phyloP scores from a whole-genome alignment of 2,113 vertebrate genomes.

The Poicephalus meyeri region DNA sequence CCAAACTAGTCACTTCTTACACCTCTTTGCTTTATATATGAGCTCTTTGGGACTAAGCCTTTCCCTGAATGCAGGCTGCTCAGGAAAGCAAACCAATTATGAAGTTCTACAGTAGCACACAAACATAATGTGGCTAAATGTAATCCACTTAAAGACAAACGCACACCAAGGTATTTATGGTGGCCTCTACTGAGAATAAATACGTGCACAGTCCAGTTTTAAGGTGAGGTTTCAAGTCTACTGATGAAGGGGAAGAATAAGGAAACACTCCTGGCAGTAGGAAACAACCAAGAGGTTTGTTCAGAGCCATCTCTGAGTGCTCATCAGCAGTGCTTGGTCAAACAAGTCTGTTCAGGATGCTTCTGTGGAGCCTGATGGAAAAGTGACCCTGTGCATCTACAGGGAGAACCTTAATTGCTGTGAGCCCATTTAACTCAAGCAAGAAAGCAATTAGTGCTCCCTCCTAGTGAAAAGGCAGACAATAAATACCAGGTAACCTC shows the following conservation, averaged over 20 bases:
- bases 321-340: background rate
- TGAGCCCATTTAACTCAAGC: background rate
- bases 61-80: background rate
- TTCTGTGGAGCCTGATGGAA: background rate
- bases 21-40: background rate
- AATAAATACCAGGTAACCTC: background rate
- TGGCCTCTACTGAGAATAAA: background rate
- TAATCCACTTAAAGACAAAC: background rate
- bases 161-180: background rate
- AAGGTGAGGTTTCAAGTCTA: background rate
- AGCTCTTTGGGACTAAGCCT: background rate
- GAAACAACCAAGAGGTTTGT: background rate
- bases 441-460: background rate
- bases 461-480: background rate
- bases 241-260: background rate
- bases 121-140: fast-evolving
- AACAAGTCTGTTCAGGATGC: background rate
- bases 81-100: fast-evolving
- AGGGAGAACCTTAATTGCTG: background rate
- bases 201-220: background rate
- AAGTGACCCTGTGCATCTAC: background rate
- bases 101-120: background rate
- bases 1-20: fast-evolving
- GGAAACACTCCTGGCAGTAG: background rate
- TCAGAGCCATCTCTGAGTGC: background rate